These are phyloP conservation scores for Archips crataeganus DNA, from an alignment of 2,888 invertebrate species.

Conservation along the genomic window DNA sequence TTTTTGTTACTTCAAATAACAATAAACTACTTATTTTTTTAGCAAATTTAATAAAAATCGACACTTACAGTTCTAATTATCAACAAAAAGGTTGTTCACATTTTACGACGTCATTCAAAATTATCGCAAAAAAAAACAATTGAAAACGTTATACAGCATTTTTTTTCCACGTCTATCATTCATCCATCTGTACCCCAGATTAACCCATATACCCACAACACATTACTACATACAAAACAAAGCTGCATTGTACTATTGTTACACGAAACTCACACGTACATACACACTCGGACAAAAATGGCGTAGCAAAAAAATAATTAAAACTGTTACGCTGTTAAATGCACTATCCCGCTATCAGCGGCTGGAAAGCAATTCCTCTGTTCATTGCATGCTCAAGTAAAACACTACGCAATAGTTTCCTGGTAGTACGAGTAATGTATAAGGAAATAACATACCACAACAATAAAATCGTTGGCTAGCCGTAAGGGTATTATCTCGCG, in stretches of 20 bases:
- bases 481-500: slow-evolving; percentile 15
- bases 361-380: too few relatives aligned
- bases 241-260: slow-evolving; percentile 73
- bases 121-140: not conserved
- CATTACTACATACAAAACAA: slow-evolving; percentile 57
- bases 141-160: not conserved
- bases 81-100: not conserved
- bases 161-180: slow-evolving; percentile 34
- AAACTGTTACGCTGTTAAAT: slow-evolving; percentile 21
- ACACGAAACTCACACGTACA: slow-evolving; percentile 50
- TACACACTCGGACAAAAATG: slow-evolving; percentile 57
- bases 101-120: not conserved
- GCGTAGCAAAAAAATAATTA: slow-evolving; percentile 48
- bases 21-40: too few relatives aligned
- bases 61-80: not conserved
- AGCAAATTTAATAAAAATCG: too few relatives aligned
- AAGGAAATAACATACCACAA: too few relatives aligned
- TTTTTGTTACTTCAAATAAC: too few relatives aligned
- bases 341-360: too few relatives aligned
- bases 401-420: too few relatives aligned
- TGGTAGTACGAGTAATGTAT: too few relatives aligned
- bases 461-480: too few relatives aligned
- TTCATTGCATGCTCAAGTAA: too few relatives aligned
- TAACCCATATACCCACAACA: slow-evolving; percentile 40
- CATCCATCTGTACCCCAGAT: slow-evolving; percentile 32